Conservation (phyloP, 2,888 invertebrate genomes). For the Lepidochitona cinerea region DNA sequence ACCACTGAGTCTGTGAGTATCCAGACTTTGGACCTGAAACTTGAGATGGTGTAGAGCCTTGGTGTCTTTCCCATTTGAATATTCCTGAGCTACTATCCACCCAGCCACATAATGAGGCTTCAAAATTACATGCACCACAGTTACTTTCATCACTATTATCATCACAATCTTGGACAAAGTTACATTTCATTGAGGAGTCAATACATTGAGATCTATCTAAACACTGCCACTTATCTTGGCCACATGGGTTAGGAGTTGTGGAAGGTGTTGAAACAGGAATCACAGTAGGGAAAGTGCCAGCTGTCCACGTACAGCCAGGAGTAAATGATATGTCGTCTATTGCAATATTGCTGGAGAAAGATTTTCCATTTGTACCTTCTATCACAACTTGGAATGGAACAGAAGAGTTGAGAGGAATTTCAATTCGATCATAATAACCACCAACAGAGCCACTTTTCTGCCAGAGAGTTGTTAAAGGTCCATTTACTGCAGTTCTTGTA, state of each 20-base stretch:
- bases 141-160: constrained; percentile 57
- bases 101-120: constrained; percentile 56
- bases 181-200: constrained; percentile 36
- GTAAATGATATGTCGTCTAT: constrained; percentile 65
- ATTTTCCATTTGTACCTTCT: constrained; percentile 40
- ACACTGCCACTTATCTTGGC: constrained; percentile 48
- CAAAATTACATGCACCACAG: constrained; percentile 61
- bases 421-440: constrained; percentile 42
- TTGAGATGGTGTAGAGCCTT: constrained; percentile 43
- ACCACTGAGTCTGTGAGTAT: constrained; percentile 51
- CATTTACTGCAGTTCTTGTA: constrained; percentile 44
- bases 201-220: constrained; percentile 47
- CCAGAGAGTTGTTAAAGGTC: constrained; percentile 46
- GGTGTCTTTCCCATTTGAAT: constrained; percentile 49
- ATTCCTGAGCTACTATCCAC: constrained; percentile 44
- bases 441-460: constrained; percentile 23
- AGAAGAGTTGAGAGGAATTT: constrained; percentile 39
- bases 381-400: constrained; percentile 58
- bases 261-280: constrained; percentile 10
- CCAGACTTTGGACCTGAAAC: constrained; percentile 53
- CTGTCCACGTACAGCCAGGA: constrained; percentile 33
- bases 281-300: constrained; percentile 20
- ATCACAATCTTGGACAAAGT: constrained; percentile 50
- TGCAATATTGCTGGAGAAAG: constrained; percentile 44
- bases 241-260: constrained; percentile 47